Percentiles rank a stretch among this genome's conserved stretches.
Conservation (phyloP, 1,140 invertebrate species). For the Tyrophagus putrescentiae region DNA sequence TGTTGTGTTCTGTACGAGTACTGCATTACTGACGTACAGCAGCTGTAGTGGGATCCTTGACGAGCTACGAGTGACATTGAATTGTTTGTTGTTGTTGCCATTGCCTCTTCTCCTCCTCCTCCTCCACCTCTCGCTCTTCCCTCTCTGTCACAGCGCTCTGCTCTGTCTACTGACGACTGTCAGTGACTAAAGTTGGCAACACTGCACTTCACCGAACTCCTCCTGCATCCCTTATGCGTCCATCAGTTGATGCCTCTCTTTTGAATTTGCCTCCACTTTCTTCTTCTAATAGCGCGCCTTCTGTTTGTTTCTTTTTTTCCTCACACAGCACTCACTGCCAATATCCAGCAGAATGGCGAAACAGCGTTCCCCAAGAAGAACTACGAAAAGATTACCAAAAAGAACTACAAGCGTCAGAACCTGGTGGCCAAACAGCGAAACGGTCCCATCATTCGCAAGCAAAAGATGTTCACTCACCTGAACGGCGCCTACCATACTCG, state of each 20-base stretch:
- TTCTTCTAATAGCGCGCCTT: background rate
- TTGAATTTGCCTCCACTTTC: background rate
- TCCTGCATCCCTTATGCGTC: too few relatives aligned
- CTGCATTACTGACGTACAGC: too few relatives aligned
- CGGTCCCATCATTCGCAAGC: constrained; percentile 2
- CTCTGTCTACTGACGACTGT: too few relatives aligned
- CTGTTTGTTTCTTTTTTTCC: background rate
- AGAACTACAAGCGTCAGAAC: constrained; percentile 1
- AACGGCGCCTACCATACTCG: constrained; percentile 8
- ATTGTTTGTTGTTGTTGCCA: too few relatives aligned
- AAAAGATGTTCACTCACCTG: constrained; percentile 14
- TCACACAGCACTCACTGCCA: background rate
- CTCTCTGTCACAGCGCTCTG: background rate
- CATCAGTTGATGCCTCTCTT: background rate
- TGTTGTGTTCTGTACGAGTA: too few relatives aligned
- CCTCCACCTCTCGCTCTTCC: too few relatives aligned
- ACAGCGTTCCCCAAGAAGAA: background rate
- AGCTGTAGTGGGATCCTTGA: too few relatives aligned
- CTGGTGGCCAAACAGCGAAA: background rate
- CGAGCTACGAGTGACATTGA: too few relatives aligned
- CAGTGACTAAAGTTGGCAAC: background rate
- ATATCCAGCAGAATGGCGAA: background rate
- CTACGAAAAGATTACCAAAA: background rate
- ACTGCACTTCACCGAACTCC: background rate
- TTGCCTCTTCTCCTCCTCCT: too few relatives aligned